A percentile compares a stretch with the other conserved stretches of the same genome.
Evolutionary conservation across 2,113 vertebrate species (phyloP).

Genomic region (Polypterus bichir): DNA sequence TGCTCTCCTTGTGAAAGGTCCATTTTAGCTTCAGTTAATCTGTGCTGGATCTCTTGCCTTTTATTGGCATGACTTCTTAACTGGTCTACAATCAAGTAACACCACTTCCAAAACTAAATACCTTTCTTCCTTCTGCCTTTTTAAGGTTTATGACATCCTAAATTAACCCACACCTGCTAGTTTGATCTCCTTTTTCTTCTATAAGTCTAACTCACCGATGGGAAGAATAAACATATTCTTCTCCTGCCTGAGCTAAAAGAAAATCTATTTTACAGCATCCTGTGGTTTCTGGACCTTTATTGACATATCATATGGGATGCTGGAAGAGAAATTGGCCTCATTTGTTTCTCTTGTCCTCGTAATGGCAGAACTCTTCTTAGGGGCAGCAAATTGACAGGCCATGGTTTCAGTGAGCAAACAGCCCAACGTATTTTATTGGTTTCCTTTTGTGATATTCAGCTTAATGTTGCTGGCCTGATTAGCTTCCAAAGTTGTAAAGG

Average conservation of each 20-base stretch:
- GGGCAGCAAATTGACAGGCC: conserved; percentile 51
- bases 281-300: conserved; percentile 45
- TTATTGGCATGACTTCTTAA: too few relatives aligned
- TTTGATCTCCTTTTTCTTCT: conserved; percentile 30
- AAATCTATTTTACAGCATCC: conserved; percentile 49
- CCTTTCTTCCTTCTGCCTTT: too few relatives aligned
- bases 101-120: too few relatives aligned
- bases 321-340: conserved; percentile 60
- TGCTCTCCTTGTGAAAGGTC: too few relatives aligned
- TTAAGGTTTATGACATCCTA: too few relatives aligned
- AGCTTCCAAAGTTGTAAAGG: conserved; percentile 42
- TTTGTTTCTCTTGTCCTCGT: conserved; percentile 61
- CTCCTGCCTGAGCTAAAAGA: conserved; percentile 45
- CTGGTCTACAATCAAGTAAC: too few relatives aligned
- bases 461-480: conserved; percentile 31
- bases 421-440: conserved; percentile 39
- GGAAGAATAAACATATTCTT: conserved; percentile 43
- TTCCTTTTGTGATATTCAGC: conserved; percentile 38
- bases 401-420: conserved; percentile 43
- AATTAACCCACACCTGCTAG: conserved; percentile 8
- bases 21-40: too few relatives aligned
- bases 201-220: conserved; percentile 41
- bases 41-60: too few relatives aligned
- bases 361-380: conserved; percentile 51
- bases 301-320: conserved; percentile 57